phyloP scores from a whole-genome alignment of 37 sponge, comb jelly and placozoan species.

The Haliclona indistincta region DNA sequence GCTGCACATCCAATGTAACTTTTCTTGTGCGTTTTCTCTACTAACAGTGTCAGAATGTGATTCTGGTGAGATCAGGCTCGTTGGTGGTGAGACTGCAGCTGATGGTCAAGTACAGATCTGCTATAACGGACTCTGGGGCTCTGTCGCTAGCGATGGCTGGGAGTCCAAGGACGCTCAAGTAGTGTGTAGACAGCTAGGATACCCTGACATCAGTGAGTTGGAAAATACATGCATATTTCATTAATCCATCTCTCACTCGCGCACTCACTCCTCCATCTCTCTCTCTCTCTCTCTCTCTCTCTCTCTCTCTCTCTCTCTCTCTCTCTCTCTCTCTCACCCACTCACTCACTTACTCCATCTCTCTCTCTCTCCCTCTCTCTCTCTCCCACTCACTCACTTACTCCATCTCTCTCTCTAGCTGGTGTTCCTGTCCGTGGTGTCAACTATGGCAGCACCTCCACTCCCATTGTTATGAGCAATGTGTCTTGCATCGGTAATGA shows the following conservation, averaged over 20 bases:
- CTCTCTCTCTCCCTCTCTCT: constrained; percentile 40
- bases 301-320: constrained; percentile 1
- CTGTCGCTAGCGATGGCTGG: too few relatives aligned
- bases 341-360: constrained; percentile 15
- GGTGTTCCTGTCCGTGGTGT: not conserved
- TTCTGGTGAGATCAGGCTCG: too few relatives aligned
- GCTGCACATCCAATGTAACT: too few relatives aligned
- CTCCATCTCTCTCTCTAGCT: not conserved
- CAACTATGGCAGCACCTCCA: not conserved
- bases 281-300: constrained; percentile 14
- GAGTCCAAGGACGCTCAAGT: too few relatives aligned
- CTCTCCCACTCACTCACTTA: constrained; percentile 18
- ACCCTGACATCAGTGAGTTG: too few relatives aligned
- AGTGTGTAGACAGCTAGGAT: too few relatives aligned
- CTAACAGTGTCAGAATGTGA: too few relatives aligned
- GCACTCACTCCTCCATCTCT: not conserved
- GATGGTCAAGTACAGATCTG: too few relatives aligned
- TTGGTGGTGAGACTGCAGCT: too few relatives aligned
- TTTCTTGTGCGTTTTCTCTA: too few relatives aligned
- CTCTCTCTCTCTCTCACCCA: constrained; percentile 35
- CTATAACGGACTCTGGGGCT: too few relatives aligned
- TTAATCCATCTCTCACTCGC: not conserved
- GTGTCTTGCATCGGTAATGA: constrained; percentile 1
- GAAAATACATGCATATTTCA: too few relatives aligned
- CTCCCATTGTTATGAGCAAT: not conserved